phyloP scores from a whole-genome alignment of 2,113 vertebrate species.

The Corythoichthys intestinalis region DNA sequence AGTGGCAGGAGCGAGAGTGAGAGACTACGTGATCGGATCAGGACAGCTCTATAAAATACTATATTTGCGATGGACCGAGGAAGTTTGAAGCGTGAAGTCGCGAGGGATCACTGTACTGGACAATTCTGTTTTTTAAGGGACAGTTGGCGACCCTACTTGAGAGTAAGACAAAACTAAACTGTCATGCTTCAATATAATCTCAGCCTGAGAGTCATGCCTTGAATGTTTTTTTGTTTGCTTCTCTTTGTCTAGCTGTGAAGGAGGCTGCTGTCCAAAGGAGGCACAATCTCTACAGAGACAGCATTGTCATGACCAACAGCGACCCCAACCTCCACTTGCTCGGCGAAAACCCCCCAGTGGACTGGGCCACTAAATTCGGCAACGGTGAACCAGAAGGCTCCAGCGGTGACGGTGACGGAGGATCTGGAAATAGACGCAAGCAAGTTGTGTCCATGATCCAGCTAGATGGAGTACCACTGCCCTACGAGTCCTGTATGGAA shows the following conservation, averaged over 20 bases:
- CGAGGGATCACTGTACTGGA: too few relatives aligned
- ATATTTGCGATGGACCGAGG: too few relatives aligned
- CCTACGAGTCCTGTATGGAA: slow-evolving; percentile 73
- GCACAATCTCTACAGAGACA: slow-evolving; percentile 95
- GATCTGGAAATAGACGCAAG: slow-evolving; percentile 69
- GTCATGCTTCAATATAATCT: background rate
- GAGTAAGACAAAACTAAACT: background rate
- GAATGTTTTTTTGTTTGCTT: background rate
- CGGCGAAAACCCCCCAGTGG: slow-evolving; percentile 72
- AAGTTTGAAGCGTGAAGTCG: too few relatives aligned
- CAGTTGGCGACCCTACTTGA: too few relatives aligned
- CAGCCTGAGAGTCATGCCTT: background rate
- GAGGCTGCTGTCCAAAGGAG: slow-evolving; percentile 89
- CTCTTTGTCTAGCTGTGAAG: slow-evolving; percentile 81
- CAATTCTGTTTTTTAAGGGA: too few relatives aligned
- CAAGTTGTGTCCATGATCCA: slow-evolving; percentile 93
- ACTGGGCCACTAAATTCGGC: slow-evolving; percentile 80
- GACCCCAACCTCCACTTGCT: slow-evolving; percentile 91
- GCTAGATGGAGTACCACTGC: slow-evolving; percentile 74
- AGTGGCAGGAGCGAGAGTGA: too few relatives aligned
- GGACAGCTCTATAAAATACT: too few relatives aligned
- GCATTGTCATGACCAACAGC: slow-evolving; percentile 88
- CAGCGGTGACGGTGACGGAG: background rate
- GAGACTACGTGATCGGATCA: too few relatives aligned
- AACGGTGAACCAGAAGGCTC: slow-evolving; percentile 33